Conservation (phyloP, 2,888 invertebrate species). For the Chrysolina americana region DNA sequence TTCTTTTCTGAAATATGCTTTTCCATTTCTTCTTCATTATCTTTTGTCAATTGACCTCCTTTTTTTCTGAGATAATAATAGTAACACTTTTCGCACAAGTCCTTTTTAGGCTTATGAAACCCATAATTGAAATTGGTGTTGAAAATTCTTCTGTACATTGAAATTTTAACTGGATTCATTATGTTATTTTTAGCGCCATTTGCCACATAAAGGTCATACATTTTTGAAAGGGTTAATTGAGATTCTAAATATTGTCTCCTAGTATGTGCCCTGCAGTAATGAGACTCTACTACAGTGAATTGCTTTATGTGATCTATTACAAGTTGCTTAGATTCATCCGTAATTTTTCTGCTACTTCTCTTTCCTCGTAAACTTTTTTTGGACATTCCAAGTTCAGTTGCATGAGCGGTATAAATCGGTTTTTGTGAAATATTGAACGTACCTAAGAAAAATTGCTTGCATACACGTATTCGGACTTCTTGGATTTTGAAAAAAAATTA, state of each 20-base stretch:
- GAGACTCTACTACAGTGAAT: constrained; percentile 35
- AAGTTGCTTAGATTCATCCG: constrained; percentile 29
- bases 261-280: constrained; percentile 31
- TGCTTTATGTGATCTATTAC: constrained; percentile 38
- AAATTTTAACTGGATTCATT: constrained; percentile 38
- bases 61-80: constrained; percentile 36
- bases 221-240: constrained; percentile 36
- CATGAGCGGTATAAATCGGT: constrained; percentile 5
- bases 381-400: constrained; percentile 18
- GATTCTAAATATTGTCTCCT: constrained; percentile 38
- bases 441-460: no score
- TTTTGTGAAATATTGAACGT: not conserved
- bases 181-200: constrained; percentile 36
- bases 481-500: constrained; percentile 31
- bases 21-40: constrained; percentile 10
- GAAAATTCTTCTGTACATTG: constrained; percentile 39
- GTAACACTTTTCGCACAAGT: constrained; percentile 38
- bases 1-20: constrained; percentile 20
- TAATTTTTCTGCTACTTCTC: constrained; percentile 31
- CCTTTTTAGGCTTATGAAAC: constrained; percentile 42
- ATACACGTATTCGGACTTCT: constrained; percentile 11
- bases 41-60: constrained; percentile 24
- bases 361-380: constrained; percentile 37
- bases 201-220: constrained; percentile 40
- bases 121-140: constrained; percentile 34